A percentile compares a stretch with the other conserved stretches of the same genome.
Conservation (phyloP, 2,888 invertebrate genomes). For the Galerucella calmariensis region DNA sequence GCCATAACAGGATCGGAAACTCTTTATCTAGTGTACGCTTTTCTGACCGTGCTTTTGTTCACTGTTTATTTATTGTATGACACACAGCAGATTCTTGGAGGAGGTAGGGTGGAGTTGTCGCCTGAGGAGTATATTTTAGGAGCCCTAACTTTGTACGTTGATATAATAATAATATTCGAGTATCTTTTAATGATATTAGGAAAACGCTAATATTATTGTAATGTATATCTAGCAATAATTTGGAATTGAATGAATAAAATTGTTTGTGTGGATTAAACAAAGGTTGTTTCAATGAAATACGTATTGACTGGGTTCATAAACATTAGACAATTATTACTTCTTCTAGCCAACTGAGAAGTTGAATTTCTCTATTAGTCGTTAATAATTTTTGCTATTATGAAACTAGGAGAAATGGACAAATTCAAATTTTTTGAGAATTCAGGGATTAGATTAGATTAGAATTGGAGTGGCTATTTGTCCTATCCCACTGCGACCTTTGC, state of each 20-base stretch:
- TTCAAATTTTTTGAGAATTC: too few relatives aligned
- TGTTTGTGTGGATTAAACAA: not conserved
- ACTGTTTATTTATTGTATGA: conserved; percentile 70
- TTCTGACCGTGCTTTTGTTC: conserved; percentile 66
- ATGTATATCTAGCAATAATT: conserved; percentile 66
- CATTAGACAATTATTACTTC: too few relatives aligned
- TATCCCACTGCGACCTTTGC: too few relatives aligned
- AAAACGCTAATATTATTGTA: conserved; percentile 53
- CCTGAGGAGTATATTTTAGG: conserved; percentile 75
- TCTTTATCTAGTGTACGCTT: conserved; percentile 66
- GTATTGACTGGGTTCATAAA: too few relatives aligned
- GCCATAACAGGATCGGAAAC: conserved; percentile 29
- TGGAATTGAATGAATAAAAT: not conserved
- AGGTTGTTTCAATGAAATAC: too few relatives aligned
- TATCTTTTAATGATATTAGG: conserved; percentile 6
- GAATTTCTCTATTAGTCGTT: too few relatives aligned
- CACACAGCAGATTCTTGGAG: conserved; percentile 75
- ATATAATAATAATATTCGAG: conserved; percentile 65
- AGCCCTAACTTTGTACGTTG: conserved; percentile 72
- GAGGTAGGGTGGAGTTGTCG: conserved; percentile 69
- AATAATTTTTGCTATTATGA: too few relatives aligned
- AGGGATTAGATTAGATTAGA: too few relatives aligned
- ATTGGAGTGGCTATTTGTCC: too few relatives aligned
- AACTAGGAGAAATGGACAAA: too few relatives aligned
- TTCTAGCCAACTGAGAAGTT: too few relatives aligned